Conservation (phyloP, 2,797 vertebrate genomes). For the Chelon labrosus region DNA sequence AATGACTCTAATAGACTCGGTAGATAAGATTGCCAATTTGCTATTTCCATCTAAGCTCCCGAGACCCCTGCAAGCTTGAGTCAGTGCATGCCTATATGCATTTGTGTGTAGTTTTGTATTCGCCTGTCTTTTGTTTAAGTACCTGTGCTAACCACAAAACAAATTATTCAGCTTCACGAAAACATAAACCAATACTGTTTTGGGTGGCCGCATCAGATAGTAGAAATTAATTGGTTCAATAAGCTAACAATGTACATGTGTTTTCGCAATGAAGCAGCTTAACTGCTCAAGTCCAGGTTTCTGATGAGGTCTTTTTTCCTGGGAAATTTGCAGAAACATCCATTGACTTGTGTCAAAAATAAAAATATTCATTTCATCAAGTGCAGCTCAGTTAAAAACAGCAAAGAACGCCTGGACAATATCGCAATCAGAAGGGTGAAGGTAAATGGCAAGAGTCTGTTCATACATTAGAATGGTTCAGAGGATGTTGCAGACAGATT, state of each 20-base stretch:
- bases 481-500: too few relatives aligned
- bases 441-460: too few relatives aligned
- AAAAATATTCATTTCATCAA: neutral
- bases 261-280: neutral
- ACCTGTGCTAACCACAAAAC: constrained; percentile 5
- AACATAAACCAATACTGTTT: constrained; percentile 9
- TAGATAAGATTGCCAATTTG: constrained; percentile 33
- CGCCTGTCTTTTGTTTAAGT: neutral
- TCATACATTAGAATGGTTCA: too few relatives aligned
- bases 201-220: constrained; percentile 16
- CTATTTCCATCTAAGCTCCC: constrained; percentile 7
- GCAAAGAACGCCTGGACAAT: too few relatives aligned
- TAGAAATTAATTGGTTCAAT: constrained; percentile 16
- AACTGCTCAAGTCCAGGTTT: constrained; percentile 6
- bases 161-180: constrained; percentile 23
- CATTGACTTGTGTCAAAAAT: neutral
- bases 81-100: neutral
- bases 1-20: constrained; percentile 8
- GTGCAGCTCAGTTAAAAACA: too few relatives aligned
- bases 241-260: constrained; percentile 1
- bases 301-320: neutral
- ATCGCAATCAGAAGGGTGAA: too few relatives aligned
- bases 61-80: constrained; percentile 1
- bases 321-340: neutral
- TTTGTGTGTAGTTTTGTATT: constrained; percentile 17